Base-by-base conservation (phyloP, 2,888 invertebrate genomes). In the Lottia gigantea region DNA sequence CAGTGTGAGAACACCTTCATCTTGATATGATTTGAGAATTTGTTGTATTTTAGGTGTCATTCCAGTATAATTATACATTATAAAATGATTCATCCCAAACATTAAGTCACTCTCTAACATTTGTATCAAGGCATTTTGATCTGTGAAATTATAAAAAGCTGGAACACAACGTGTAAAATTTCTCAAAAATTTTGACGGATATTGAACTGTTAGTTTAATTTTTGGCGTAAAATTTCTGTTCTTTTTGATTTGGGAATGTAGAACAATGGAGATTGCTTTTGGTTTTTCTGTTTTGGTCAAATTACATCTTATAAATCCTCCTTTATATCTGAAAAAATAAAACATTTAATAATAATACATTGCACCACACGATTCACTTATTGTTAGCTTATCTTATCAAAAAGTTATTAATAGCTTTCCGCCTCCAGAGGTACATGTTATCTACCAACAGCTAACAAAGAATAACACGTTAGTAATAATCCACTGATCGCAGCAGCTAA, bases 141-240 rank as follows among this genome's bases (percentile, higher is more conserved):
- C 23, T 23, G 11, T 11, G 23, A 55, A 55, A 55, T 55, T 14
- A 14, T 55, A 23, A 2, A 55, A 23, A 23, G 23, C 23, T 23
- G 55, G 55, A 55, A 55, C 23, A 14, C 55, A 55, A 23, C 55
- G 55, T 19, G 55, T 55, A 3, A 55, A 55, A 55, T 55, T 55
- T 55, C 55, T 19, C 12, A 23, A 8, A n/a, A 55, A 12, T 1
- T 55, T 55, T 11, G 19, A 23, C 12, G 19, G 11, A 12, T 55
- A 23, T 23, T 19, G 12, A 23, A 55, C 55, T 2, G 11, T 55
- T 3, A 55, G 23, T 23, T 19, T 12, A 23, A 19, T 55, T 55
- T 19, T 55, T 11, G 23, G 55, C 19, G 8, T 19, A 0, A 55
- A 55, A 23, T 19, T 19, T 19, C 0, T 55, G 15, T 55, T 55